Conservation (phyloP, 2,113 vertebrate species). For the Syrrhaptes paradoxus region DNA sequence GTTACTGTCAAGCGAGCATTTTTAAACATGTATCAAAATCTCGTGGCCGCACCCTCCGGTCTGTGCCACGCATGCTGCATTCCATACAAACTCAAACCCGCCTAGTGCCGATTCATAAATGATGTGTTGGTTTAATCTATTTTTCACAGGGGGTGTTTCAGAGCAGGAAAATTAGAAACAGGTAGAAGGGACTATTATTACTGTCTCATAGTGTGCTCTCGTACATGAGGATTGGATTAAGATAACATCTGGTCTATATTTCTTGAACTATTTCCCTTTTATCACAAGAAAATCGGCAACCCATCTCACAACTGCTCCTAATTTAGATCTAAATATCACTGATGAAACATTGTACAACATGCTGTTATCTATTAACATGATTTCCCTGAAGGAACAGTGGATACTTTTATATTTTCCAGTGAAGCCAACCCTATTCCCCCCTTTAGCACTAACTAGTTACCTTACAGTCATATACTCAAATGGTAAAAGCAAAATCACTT, state of each 20-base stretch:
- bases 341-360: constrained; percentile 88
- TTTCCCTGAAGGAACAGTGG: constrained; percentile 83
- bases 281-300: constrained; percentile 85
- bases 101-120: constrained; percentile 73
- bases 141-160: constrained; percentile 84
- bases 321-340: constrained; percentile 88
- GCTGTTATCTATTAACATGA: constrained; percentile 88
- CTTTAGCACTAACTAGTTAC: constrained; percentile 63
- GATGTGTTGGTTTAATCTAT: constrained; percentile 84
- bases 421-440: constrained; percentile 72
- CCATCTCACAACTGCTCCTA: constrained; percentile 87
- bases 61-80: constrained; percentile 46
- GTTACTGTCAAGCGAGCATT: constrained; percentile 69
- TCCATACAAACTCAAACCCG: constrained; percentile 60
- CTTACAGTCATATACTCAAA: constrained; percentile 66
- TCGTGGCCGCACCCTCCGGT: constrained; percentile 49
- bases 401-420: constrained; percentile 80
- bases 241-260: constrained; percentile 86
- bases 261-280: constrained; percentile 87
- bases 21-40: constrained; percentile 63
- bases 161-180: constrained; percentile 83
- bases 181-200: constrained; percentile 81
- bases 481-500: constrained; percentile 48
- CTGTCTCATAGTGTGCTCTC: constrained; percentile 78
- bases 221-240: constrained; percentile 87